Evolutionary conservation across 2,797 vertebrate species (phyloP), one percentile per base, ranked within the genome.

Genomic region (Tadarida brasiliensis): DNA sequence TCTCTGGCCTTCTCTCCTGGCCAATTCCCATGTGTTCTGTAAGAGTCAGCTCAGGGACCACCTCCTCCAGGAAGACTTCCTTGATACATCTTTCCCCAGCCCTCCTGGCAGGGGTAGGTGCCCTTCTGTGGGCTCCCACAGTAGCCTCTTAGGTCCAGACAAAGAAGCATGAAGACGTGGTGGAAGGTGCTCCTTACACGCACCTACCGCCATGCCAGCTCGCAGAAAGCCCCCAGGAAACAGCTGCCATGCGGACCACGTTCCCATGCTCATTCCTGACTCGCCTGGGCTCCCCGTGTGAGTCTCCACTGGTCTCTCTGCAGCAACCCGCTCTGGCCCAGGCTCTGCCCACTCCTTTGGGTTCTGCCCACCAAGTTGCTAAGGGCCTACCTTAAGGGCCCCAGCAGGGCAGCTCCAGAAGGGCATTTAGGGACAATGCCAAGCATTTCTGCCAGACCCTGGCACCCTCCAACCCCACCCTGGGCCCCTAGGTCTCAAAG

Each of bases 11-110:
- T 81, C 57, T 68, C 76, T 63, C 71, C 57, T 78, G 10, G 26
- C 30, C 51, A 74, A 7, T 33, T 76, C 68, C 7, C 28, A 30
- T 44, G 61, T 28, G 14, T 71, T 61, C 35, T 68, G 9, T n/a
- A 33, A 67, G 44, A 86, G n/a, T 51, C 30, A 28, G 56, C 49
- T 74, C 44, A 24, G 33, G 44, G 63, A 68, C 22, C 49, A 68
- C 56, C 30, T 92, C 80, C 30, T 94, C 57, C 81, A 90, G 57
- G 74, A 89, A 90, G 65, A 30, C 44, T 22, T 90, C 44, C 26
- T 14, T 35, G 47, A 51, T 26, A 33, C 7, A 17, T 14, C 39
- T 28, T 19, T 0, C 4, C 8, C 51, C 30, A 6, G 20, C 15
- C 11, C 20, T 20, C 47, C 57, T 12, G 7, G 30, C 19, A 35